Conservation (phyloP, 2,797 vertebrate genomes). For the Holocentrus rufus region DNA sequence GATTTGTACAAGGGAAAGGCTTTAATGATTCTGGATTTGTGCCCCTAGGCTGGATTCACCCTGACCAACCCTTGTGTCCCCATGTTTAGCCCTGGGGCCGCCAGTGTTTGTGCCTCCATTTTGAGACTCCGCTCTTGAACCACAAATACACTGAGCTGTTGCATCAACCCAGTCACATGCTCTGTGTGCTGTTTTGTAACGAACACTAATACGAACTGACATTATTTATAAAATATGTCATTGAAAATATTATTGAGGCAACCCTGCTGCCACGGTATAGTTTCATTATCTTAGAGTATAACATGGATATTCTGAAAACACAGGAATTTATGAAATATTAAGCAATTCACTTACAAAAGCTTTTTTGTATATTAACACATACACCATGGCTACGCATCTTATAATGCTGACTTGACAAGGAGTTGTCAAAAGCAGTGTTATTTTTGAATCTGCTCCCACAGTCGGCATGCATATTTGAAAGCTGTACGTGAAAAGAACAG, state of each 20-base stretch:
- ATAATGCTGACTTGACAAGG: conserved; percentile 36
- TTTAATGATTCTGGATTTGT: conserved; percentile 61
- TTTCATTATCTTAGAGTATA: not conserved
- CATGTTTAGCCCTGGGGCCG: conserved; percentile 19
- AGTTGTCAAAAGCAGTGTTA: conserved; percentile 24
- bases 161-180: not conserved
- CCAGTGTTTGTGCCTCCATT: conserved; percentile 27
- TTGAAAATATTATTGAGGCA: not conserved
- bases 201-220: not conserved
- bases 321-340: not conserved
- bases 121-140: conserved; percentile 1
- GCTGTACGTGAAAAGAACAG: conserved; percentile 51
- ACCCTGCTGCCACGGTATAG: not conserved
- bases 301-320: not conserved
- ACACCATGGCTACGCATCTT: not conserved
- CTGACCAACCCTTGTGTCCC: conserved; percentile 12
- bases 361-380: not conserved
- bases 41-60: conserved; percentile 34
- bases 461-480: conserved; percentile 29
- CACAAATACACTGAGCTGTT: conserved; percentile 10
- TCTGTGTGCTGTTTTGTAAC: too few species aligned
- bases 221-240: conserved; percentile 2
- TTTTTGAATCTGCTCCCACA: conserved; percentile 37
- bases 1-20: conserved; percentile 49
- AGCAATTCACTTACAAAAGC: not conserved